Conservation (phyloP, 1,140 invertebrate genomes). For the Drosophila sulfurigaster region DNA sequence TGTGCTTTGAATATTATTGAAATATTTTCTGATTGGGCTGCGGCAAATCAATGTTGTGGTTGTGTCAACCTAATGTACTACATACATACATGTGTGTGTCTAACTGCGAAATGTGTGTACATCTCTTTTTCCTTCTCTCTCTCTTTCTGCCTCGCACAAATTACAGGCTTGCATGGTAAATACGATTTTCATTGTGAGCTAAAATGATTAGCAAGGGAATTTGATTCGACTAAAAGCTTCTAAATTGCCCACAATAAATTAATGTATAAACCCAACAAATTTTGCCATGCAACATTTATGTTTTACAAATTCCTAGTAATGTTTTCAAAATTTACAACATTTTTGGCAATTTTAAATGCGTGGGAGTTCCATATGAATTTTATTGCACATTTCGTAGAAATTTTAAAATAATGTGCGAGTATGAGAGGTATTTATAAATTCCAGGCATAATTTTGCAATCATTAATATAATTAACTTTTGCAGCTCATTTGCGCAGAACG, state of each 20-base stretch:
- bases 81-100: not conserved
- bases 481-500: not conserved
- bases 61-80: constrained; percentile 1
- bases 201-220: constrained; percentile 47
- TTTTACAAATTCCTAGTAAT: not conserved
- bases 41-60: constrained; percentile 27
- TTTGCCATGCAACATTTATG: not conserved
- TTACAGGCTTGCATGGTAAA: constrained; percentile 35
- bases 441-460: not conserved
- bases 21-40: constrained; percentile 60
- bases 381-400: too few species aligned
- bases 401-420: too few species aligned
- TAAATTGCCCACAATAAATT: constrained; percentile 11
- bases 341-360: not conserved
- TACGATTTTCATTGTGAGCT: constrained; percentile 15
- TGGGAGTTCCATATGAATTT: too few species aligned
- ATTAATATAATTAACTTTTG: not conserved
- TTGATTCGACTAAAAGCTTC: constrained; percentile 42
- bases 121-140: not conserved
- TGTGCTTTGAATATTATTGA: constrained; percentile 44
- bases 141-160: constrained; percentile 1
- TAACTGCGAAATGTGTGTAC: not conserved
- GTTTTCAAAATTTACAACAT: too few species aligned
- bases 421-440: not conserved
- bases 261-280: not conserved